A percentile compares a stretch with the other conserved stretches of the same genome.
Evolutionary conservation across 2,113 vertebrate species (phyloP).

Genomic region (Cryptomyrus ogoouensis): DNA sequence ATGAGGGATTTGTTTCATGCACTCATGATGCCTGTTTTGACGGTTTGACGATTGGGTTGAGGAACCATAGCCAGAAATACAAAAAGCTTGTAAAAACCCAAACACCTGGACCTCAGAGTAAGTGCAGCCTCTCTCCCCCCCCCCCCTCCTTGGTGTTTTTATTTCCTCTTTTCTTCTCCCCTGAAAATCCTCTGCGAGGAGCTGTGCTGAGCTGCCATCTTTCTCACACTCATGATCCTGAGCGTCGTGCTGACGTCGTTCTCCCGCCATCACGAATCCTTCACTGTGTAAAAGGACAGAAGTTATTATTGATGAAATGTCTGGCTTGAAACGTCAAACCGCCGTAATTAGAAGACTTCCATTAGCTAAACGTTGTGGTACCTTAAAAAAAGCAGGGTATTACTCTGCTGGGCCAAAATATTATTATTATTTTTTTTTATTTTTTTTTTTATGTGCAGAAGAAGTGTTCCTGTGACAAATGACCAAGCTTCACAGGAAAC

Average conservation of each 20-base stretch:
- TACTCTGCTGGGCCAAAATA: neutral
- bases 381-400: neutral
- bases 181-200: neutral
- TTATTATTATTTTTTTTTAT: neutral
- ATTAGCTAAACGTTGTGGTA: neutral
- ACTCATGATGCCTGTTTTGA: neutral
- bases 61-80: neutral
- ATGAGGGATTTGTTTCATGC: neutral
- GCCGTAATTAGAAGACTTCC: neutral
- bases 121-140: neutral
- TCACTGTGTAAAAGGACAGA: conserved; percentile 11
- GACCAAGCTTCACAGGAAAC: neutral
- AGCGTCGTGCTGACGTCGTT: neutral
- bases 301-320: conserved; percentile 41
- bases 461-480: neutral
- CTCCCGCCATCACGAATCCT: neutral
- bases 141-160: neutral
- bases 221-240: neutral
- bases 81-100: neutral
- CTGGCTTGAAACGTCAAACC: conserved; percentile 40
- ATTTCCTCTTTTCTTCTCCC: neutral
- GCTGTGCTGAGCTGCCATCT: neutral
- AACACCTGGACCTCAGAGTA: neutral
- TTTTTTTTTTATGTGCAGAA: neutral
- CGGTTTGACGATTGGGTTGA: neutral